phyloP scores from a whole-genome alignment of 2,113 vertebrate genomes.

The Pomatorhinus ruficollis region DNA sequence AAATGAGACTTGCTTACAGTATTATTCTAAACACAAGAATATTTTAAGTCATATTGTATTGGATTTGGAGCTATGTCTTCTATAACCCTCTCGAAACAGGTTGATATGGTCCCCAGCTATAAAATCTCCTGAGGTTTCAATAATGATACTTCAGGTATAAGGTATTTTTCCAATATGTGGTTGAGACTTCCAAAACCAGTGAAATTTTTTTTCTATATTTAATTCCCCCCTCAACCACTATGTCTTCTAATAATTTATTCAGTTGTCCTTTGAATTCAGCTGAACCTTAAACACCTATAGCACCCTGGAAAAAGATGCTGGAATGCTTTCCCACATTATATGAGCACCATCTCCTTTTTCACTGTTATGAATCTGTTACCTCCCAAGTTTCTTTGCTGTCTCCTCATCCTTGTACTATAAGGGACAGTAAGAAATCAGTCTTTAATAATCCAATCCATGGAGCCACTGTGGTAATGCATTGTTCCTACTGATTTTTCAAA shows the following conservation, averaged over 20 bases:
- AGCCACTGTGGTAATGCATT: neutral
- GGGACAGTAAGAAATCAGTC: neutral
- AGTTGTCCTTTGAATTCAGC: neutral
- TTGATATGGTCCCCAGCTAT: neutral
- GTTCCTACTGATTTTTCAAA: neutral
- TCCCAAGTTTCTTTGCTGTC: neutral
- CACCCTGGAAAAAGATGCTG: neutral
- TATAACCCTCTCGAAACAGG: neutral
- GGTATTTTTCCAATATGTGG: neutral
- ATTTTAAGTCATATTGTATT: neutral
- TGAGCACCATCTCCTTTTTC: neutral
- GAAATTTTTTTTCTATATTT: neutral
- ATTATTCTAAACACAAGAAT: neutral
- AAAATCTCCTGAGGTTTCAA: neutral
- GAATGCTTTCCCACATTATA: neutral
- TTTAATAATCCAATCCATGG: neutral
- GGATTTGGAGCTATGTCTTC: neutral
- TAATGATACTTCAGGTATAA: fast-evolving
- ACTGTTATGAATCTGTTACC: neutral
- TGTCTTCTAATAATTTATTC: neutral
- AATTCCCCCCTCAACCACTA: neutral
- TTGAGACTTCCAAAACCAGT: neutral
- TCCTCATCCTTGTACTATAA: neutral
- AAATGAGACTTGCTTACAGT: neutral
- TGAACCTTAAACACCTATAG: neutral